Conservation (phyloP, 2,888 invertebrate genomes). For the Blomia tropicalis region DNA sequence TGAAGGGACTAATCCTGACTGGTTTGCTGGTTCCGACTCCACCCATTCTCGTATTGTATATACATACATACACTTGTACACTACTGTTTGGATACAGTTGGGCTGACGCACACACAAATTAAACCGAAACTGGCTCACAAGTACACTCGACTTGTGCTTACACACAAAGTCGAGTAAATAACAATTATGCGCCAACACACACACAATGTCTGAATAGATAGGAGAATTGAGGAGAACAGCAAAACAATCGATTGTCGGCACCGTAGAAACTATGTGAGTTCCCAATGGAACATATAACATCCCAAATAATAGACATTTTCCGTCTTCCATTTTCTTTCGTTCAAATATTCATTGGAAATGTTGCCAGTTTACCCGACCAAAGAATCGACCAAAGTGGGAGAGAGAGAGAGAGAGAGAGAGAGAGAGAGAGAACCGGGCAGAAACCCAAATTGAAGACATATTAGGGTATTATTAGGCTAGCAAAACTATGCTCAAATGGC, state of each 20-base stretch:
- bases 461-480: constrained; percentile 15
- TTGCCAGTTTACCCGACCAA: not conserved
- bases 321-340: too few species aligned
- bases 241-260: not conserved
- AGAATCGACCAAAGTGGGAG: not conserved
- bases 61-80: not conserved
- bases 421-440: too few species aligned
- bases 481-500: constrained; percentile 15
- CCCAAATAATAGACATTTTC: too few species aligned
- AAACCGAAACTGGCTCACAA: not conserved
- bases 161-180: constrained; percentile 9
- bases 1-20: too few species aligned
- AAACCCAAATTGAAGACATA: constrained; percentile 15
- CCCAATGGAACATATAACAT: not conserved
- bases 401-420: not conserved
- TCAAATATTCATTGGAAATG: too few species aligned
- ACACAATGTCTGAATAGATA: too few species aligned
- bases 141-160: not conserved
- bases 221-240: too few species aligned
- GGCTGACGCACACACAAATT: not conserved
- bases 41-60: too few species aligned
- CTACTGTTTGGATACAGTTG: not conserved
- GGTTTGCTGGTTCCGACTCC: too few species aligned
- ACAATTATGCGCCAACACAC: constrained; percentile 3
- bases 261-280: too few species aligned